Percentiles rank a stretch among this genome's conserved stretches.
These are phyloP conservation scores for Ginglymostoma cirratum DNA, from an alignment of 2,113 vertebrate species.

Conservation along the genomic window DNA sequence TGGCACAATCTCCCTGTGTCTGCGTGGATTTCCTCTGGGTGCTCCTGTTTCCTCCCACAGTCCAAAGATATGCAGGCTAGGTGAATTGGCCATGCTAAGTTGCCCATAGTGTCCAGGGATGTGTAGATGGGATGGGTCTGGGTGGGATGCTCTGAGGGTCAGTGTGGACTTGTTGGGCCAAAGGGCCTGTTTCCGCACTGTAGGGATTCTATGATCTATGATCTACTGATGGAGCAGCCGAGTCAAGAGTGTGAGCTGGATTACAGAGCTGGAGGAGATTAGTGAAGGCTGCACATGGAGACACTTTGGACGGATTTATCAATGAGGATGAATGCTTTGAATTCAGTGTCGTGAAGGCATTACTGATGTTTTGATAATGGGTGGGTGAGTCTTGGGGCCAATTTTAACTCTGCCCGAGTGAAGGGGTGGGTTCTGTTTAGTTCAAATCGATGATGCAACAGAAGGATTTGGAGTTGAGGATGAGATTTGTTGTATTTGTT, in stretches of 20 bases:
- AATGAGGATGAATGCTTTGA: neutral
- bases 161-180: too few relatives aligned
- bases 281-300: neutral
- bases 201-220: too few relatives aligned
- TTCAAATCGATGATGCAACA: neutral
- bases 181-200: too few relatives aligned
- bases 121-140: too few relatives aligned
- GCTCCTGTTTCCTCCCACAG: too few relatives aligned
- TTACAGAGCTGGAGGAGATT: neutral
- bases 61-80: too few relatives aligned
- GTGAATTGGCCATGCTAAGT: too few relatives aligned
- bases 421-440: neutral
- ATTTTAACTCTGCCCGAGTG: too few relatives aligned
- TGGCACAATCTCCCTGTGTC: too few relatives aligned
- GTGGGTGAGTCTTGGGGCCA: neutral
- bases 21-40: too few relatives aligned
- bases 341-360: neutral
- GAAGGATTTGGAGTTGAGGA: neutral
- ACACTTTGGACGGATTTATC: neutral
- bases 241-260: neutral
- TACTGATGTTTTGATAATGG: neutral
- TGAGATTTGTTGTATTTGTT: neutral
- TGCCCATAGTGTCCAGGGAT: too few relatives aligned
- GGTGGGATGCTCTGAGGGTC: too few relatives aligned
- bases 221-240: neutral